Evolutionary conservation across 2,888 invertebrate species (phyloP), one percentile per base, ranked within the genome.

Genomic region (Gortyna flavago): DNA sequence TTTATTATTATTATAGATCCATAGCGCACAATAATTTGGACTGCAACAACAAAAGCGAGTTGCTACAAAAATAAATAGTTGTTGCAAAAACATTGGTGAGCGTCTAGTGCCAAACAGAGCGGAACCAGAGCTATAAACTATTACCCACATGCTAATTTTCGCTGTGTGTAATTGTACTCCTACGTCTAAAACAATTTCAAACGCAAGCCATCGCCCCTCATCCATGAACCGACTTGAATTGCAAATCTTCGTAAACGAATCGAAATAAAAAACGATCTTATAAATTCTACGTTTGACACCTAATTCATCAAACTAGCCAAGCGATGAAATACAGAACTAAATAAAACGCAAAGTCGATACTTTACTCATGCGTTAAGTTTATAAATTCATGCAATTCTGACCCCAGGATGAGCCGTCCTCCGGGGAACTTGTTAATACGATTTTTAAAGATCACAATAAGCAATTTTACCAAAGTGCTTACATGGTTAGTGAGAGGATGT

Each of bases 141-240:
- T 94, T 95, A 95, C 94, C 95, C 93, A 94, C 96, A 96, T 96
- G 96, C 95, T 96, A 96, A 96, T 96, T 94, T 94, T 93, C 92
- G 91, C 93, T 94, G 94, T 91, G 91, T 93, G 92, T 94, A 93
- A 94, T 93, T 93, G 93, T 93, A 93, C 90, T 89, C 87, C 90
- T 91, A 92, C 88, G 90, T 91, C 92, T 93, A 91, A 93, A 93
- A 95, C 93, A 93, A 94, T 94, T 92, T 94, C 92, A 92, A 93
- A 94, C 92, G 93, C 93, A 94, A 95, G 94, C 94, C 91, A 85
- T 84, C 90, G 90, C 88, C 89, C 91, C 92, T 94, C 94, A 95
- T 93, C 93, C 94, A 93, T 95, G 92, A 94, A 94, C 90, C 87
- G 87, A 84, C 89, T 91, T 90, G 90, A 92, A 92, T 92, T 92